Evolutionary conservation across 1,140 invertebrate species (phyloP).

Genomic region (Scaptomyza montana): DNA sequence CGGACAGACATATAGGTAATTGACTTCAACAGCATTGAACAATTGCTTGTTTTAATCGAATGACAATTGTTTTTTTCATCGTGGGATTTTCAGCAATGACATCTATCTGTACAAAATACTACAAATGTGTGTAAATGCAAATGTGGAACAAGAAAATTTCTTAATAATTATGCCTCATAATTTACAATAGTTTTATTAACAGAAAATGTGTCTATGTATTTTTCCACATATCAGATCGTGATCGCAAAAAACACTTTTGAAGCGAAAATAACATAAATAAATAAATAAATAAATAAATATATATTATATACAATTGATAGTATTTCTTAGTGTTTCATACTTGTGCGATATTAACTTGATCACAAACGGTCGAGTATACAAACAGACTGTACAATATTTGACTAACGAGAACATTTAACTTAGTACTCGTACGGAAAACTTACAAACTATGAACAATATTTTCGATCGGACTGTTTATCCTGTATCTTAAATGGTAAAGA

Average conservation of each 20-base stretch:
- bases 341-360: conserved; percentile 9
- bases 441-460: conserved; percentile 4
- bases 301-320: conserved; percentile 5
- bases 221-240: conserved; percentile 7
- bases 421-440: conserved; percentile 20
- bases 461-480: conserved; percentile 10
- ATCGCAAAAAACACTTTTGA: conserved; percentile 12
- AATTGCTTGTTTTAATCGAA: conserved; percentile 11
- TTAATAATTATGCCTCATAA: conserved; percentile 10
- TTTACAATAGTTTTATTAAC: conserved; percentile 9
- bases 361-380: conserved; percentile 25
- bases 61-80: not conserved
- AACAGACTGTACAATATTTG: conserved; percentile 30
- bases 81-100: conserved; percentile 28
- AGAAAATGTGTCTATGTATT: not conserved
- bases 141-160: conserved; percentile 4
- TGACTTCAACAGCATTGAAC: conserved; percentile 50
- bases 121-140: conserved; percentile 1
- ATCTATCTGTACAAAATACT: not conserved
- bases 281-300: conserved; percentile 5
- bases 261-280: conserved; percentile 17
- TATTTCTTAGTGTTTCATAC: not conserved
- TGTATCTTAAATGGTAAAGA: conserved; percentile 13
- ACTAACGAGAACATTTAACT: conserved; percentile 38
- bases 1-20: conserved; percentile 76